phyloP scores from a whole-genome alignment of 2,888 invertebrate genomes.

The Tolmerus cingulatus region DNA sequence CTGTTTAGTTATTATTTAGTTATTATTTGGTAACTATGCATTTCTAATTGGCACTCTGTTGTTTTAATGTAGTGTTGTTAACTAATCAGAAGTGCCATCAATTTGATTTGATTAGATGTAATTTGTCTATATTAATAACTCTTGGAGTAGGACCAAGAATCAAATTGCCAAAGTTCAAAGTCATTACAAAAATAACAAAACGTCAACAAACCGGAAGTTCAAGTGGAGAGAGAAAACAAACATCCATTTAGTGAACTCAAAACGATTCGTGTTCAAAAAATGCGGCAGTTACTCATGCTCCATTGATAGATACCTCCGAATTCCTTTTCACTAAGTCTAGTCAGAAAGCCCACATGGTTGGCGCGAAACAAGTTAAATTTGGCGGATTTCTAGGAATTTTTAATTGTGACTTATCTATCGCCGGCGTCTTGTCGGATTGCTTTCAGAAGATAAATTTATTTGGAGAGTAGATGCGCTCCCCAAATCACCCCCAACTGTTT shows the following conservation, averaged over 20 bases:
- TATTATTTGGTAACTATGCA: too few species aligned
- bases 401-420: constrained; percentile 13
- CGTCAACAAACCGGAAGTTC: background rate
- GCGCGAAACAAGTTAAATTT: background rate
- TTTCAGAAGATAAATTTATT: background rate
- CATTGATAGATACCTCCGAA: background rate
- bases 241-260: background rate
- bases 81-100: background rate
- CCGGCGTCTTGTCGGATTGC: background rate
- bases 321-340: background rate
- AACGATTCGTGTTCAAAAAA: background rate
- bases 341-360: constrained; percentile 10
- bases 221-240: background rate
- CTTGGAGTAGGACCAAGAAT: too few species aligned
- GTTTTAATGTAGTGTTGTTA: background rate
- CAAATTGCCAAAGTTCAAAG: background rate
- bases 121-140: background rate
- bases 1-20: too few species aligned
- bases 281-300: background rate
- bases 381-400: constrained; percentile 19
- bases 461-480: background rate
- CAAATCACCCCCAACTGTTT: background rate
- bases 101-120: background rate
- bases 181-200: too few species aligned
- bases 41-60: too few species aligned